Evolutionary conservation across 2,888 invertebrate species (phyloP).

Genomic region (Parascotia fuliginaria): DNA sequence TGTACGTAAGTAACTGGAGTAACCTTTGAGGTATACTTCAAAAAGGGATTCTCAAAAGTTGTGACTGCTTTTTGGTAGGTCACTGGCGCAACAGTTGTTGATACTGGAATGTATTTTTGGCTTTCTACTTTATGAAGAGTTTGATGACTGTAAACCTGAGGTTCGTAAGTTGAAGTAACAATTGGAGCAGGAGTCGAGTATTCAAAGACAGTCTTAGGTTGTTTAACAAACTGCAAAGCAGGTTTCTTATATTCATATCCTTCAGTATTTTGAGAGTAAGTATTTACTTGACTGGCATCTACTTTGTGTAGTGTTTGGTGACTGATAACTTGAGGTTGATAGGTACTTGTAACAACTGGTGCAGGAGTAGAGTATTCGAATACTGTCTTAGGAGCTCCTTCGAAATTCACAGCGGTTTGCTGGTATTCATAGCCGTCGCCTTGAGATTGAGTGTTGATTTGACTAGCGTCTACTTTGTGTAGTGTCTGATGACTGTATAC

Average conservation of each 20-base stretch:
- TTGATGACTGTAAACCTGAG: constrained; percentile 70
- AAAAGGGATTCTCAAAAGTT: constrained; percentile 69
- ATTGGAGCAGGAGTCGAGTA: constrained; percentile 60
- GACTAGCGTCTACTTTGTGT: constrained; percentile 65
- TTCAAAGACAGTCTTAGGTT: constrained; percentile 54
- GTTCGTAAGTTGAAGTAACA: constrained; percentile 62
- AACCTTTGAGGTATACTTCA: constrained; percentile 61
- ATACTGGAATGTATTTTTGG: constrained; percentile 57
- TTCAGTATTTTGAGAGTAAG: constrained; percentile 17
- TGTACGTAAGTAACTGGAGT: constrained; percentile 62
- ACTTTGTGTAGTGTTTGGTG: constrained; percentile 66
- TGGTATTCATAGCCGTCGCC: constrained; percentile 35
- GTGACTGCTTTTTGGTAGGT: constrained; percentile 54
- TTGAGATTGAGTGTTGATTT: constrained; percentile 57
- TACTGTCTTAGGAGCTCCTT: constrained; percentile 51
- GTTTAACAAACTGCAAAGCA: constrained; percentile 60
- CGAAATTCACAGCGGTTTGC: constrained; percentile 43
- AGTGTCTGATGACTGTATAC: constrained; percentile 63
- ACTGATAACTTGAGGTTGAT: constrained; percentile 59
- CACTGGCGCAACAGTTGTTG: constrained; percentile 59
- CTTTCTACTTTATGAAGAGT: constrained; percentile 67
- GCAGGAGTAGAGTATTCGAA: constrained; percentile 16
- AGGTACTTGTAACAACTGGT: constrained; percentile 43
- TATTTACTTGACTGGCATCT: constrained; percentile 22
- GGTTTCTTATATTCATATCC: constrained; percentile 66